These are phyloP conservation scores for Geococcyx californianus DNA, from an alignment of 2,113 vertebrate genomes.

Conservation along the genomic window DNA sequence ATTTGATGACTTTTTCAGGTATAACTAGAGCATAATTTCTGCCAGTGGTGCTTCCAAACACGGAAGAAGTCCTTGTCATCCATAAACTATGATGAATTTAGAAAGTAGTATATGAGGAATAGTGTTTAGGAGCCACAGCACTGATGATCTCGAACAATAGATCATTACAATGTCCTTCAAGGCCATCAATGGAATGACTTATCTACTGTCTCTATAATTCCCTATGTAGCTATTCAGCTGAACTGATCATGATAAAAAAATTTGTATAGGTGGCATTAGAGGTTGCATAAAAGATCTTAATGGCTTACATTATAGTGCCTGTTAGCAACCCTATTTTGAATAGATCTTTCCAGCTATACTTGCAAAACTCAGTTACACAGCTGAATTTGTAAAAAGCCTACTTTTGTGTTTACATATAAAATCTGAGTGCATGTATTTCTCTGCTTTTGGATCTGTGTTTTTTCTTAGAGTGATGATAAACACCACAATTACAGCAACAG, in stretches of 20 bases:
- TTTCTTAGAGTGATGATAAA: not conserved
- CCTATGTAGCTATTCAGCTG: not conserved
- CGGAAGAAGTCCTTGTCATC: not conserved
- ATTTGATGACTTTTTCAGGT: not conserved
- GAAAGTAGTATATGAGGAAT: not conserved
- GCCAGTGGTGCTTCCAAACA: not conserved
- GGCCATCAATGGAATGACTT: not conserved
- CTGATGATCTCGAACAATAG: not conserved
- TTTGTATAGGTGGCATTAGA: conserved; percentile 25
- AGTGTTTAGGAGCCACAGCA: not conserved
- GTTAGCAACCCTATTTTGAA: not conserved
- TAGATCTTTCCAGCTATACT: not conserved
- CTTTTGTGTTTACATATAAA: not conserved
- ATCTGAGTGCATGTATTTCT: not conserved
- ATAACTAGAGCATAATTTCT: not conserved
- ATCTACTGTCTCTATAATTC: conserved; percentile 2
- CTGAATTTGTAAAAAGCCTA: not conserved
- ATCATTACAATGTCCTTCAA: conserved; percentile 24
- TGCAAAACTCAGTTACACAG: not conserved
- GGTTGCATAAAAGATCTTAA: conserved; percentile 4
- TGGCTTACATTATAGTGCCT: not conserved
- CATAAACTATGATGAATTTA: not conserved
- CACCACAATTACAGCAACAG: not conserved
- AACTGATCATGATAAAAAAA: not conserved
- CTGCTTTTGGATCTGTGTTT: not conserved